Percentiles rank a stretch among this genome's conserved stretches.
Evolutionary conservation across 2,797 vertebrate genomes (phyloP).

Genomic region (Myotis daubentonii): DNA sequence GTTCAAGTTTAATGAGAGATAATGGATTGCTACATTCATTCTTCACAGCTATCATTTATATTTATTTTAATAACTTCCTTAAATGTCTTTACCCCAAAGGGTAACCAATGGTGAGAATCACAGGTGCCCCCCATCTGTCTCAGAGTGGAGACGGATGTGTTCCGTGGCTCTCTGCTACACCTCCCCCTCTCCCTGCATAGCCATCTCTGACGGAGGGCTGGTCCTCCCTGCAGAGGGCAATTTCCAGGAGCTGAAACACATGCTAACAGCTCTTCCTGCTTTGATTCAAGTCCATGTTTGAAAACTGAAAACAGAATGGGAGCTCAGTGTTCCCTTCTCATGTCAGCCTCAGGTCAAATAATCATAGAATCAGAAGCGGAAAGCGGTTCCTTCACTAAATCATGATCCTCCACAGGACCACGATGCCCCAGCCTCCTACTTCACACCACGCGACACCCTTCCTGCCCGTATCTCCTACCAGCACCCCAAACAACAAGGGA

Average conservation of each 20-base stretch:
- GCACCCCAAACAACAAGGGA: background rate
- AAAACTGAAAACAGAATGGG: background rate
- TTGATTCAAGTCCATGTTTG: background rate
- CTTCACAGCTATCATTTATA: background rate
- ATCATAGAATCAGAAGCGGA: background rate
- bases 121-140: background rate
- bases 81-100: background rate
- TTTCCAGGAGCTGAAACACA: background rate
- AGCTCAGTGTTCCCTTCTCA: background rate
- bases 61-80: background rate
- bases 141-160: background rate
- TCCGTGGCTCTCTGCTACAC: background rate
- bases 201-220: background rate
- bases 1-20: background rate
- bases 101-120: background rate
- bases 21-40: background rate
- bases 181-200: background rate
- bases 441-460: background rate
- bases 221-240: background rate
- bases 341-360: background rate
- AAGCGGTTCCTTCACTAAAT: background rate
- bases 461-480: background rate
- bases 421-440: background rate
- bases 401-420: background rate
- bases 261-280: background rate